Conservation (phyloP, 2,888 invertebrate genomes). For the Terebella lapidaria region DNA sequence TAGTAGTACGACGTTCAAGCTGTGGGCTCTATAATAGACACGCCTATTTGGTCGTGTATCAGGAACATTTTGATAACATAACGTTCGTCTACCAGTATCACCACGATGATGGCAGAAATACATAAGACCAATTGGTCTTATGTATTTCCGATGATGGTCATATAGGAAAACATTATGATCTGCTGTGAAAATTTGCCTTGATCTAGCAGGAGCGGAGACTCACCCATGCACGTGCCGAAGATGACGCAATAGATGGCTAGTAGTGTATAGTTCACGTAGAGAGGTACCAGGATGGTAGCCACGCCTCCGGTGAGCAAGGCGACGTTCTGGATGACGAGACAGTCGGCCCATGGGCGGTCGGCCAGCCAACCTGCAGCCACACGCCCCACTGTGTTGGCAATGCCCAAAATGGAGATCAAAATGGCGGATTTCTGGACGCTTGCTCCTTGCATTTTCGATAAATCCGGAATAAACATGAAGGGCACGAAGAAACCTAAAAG, state of each 20-base stretch:
- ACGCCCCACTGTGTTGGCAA: constrained; percentile 30
- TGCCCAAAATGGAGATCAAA: constrained; percentile 52
- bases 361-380: constrained; percentile 59
- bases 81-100: no score
- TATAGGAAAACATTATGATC: no score
- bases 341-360: constrained; percentile 77
- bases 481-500: constrained; percentile 44
- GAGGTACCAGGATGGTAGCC: constrained; percentile 76
- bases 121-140: no score
- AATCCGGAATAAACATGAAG: constrained; percentile 42
- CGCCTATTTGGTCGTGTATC: neutral
- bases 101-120: no score
- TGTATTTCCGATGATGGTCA: no score
- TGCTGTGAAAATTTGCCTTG: no score
- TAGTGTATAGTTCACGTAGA: constrained; percentile 60
- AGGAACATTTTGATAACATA: no score
- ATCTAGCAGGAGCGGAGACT: no score
- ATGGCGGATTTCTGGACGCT: constrained; percentile 55
- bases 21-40: neutral
- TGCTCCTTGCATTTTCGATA: constrained; percentile 33
- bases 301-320: constrained; percentile 86
- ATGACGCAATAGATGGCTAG: constrained; percentile 74
- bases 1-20: neutral
- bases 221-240: constrained; percentile 71
- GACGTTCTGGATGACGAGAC: constrained; percentile 80